phyloP scores from a whole-genome alignment of 2,888 invertebrate species.

The Neoascia interrupta region DNA sequence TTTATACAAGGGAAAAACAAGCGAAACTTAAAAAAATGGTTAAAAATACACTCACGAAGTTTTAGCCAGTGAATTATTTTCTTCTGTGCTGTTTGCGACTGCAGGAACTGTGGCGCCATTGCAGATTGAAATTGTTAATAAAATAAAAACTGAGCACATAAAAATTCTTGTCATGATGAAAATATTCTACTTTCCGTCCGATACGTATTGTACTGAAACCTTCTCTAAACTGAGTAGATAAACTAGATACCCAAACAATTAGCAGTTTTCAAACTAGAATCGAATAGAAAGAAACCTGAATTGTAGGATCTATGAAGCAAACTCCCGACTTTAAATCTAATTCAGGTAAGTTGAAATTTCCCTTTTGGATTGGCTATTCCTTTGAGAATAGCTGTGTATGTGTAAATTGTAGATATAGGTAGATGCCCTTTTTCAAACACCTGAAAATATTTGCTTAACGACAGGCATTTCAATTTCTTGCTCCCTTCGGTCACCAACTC shows the following conservation, averaged over 20 bases:
- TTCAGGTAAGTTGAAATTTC: too few species aligned
- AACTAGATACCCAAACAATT: too few species aligned
- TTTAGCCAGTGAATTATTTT: slow-evolving; percentile 25
- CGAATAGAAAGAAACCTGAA: too few species aligned
- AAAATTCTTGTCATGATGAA: slow-evolving; percentile 5
- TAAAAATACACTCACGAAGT: slow-evolving; percentile 35
- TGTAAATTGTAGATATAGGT: too few species aligned
- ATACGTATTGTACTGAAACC: background rate
- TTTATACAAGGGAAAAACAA: too few species aligned
- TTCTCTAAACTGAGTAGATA: background rate
- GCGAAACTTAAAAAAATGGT: too few species aligned
- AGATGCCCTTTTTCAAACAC: background rate
- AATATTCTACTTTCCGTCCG: background rate
- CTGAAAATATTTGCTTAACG: background rate
- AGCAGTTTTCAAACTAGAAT: too few species aligned
- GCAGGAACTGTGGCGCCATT: slow-evolving; percentile 23
- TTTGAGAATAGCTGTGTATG: too few species aligned
- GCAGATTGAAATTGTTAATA: background rate
- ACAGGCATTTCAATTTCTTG: background rate
- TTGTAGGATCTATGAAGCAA: too few species aligned
- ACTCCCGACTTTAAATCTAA: too few species aligned
- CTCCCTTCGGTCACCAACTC: background rate
- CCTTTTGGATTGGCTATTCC: too few species aligned
- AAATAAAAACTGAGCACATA: background rate
- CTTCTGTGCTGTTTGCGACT: slow-evolving; percentile 15